Conservation (phyloP, 2,797 vertebrate species). For the Myripristis jacobus region DNA sequence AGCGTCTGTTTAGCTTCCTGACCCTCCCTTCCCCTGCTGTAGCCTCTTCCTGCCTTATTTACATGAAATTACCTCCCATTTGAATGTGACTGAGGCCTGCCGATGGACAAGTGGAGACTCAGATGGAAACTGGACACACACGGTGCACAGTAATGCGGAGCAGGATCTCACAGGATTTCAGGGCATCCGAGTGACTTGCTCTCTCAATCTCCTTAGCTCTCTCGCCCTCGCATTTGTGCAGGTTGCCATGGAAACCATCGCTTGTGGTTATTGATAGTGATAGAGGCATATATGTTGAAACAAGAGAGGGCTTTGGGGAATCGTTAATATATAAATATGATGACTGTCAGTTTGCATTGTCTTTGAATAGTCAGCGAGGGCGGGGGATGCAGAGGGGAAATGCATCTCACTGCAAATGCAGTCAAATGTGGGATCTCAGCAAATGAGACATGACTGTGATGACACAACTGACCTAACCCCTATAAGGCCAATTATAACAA, state of each 20-base stretch:
- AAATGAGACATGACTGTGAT: slow-evolving; percentile 6
- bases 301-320: slow-evolving; percentile 49
- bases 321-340: slow-evolving; percentile 54
- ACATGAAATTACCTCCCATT: slow-evolving; percentile 61
- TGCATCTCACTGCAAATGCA: background rate
- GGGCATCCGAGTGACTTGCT: background rate
- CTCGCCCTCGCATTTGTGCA: slow-evolving; percentile 30
- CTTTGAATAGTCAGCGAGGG: slow-evolving; percentile 30
- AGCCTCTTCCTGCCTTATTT: slow-evolving; percentile 63
- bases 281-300: slow-evolving; percentile 53
- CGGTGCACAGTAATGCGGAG: slow-evolving; percentile 3
- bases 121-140: slow-evolving; percentile 12
- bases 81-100: slow-evolving; percentile 53
- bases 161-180: background rate
- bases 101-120: slow-evolving; percentile 32
- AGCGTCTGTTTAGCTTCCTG: slow-evolving; percentile 35
- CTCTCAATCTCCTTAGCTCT: slow-evolving; percentile 8
- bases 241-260: slow-evolving; percentile 62
- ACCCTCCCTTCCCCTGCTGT: slow-evolving; percentile 9
- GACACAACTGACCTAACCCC: background rate
- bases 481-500: background rate
- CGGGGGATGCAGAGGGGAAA: background rate
- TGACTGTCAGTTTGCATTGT: slow-evolving; percentile 60
- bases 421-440: background rate
- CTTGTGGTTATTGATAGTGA: slow-evolving; percentile 56